Percentiles rank a stretch among this genome's conserved stretches.
Conservation (phyloP, 2,888 invertebrate genomes). For the Drosophila multiciliata region DNA sequence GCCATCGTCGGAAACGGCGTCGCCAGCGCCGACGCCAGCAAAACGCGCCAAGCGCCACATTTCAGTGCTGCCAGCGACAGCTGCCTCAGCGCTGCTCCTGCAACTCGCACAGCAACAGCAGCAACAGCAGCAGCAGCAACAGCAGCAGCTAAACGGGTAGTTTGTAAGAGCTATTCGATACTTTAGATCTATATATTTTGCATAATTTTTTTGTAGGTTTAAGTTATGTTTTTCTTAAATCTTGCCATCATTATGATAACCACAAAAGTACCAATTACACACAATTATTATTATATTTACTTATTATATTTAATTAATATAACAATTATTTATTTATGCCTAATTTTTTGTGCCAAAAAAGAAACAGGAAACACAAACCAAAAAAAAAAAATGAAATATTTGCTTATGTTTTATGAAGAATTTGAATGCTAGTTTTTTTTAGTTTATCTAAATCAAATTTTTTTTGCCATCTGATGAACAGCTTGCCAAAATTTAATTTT, state of each 20-base stretch:
- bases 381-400: conserved; percentile 17
- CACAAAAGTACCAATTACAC: conserved; percentile 24
- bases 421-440: conserved; percentile 3
- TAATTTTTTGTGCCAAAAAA: conserved; percentile 68
- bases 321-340: conserved; percentile 64
- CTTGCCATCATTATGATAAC: conserved; percentile 45
- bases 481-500: conserved; percentile 71
- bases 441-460: conserved; percentile 37
- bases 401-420: conserved; percentile 2
- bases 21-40: conserved; percentile 36
- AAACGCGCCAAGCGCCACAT: conserved; percentile 63
- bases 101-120: conserved; percentile 46
- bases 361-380: conserved; percentile 5
- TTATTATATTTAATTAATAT: conserved; percentile 20
- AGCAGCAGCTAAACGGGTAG: conserved; percentile 20
- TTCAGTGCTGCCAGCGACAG: conserved; percentile 52
- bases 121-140: conserved; percentile 15
- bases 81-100: conserved; percentile 54
- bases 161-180: conserved; percentile 43
- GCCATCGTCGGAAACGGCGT: conserved; percentile 24
- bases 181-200: conserved; percentile 39
- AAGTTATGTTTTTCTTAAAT: conserved; percentile 10
- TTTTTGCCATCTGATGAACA: conserved; percentile 66
- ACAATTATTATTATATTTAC: conserved; percentile 9
- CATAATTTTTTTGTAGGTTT: conserved; percentile 19